Evolutionary conservation across 2,888 invertebrate species (phyloP), one percentile per base, ranked within the genome.

Genomic region (Dicyrtomina minuta): DNA sequence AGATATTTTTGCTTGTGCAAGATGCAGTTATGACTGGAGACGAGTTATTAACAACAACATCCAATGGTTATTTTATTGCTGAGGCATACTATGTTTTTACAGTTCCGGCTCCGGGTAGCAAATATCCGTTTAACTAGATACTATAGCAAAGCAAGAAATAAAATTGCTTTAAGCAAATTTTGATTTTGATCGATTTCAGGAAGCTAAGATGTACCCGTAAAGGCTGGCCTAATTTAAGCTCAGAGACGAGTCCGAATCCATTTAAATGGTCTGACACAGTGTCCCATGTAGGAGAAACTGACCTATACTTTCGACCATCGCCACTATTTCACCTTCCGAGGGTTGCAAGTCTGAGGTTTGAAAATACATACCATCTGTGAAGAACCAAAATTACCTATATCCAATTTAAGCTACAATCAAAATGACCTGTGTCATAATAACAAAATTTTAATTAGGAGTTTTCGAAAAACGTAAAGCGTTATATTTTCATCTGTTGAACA

Each of bases 21-120:
- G 27, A 33, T 66, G 59, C 26, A 49, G 67, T 24, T 60, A 43
- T 51, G 41, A 13, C 13, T 73, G 73, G 73, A 44, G 66, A 44
- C 33, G 51, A 53, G 65, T 67, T 39, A 70, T 70, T 26, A 71
- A 73, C 41, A 68, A 70, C 55, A 66, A 73, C 33, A 2, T 39
- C 10, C 67, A 71, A 58, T 73, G 73, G 73, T 73, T 62, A 12
- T 27, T 5, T 24, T 61, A 26, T 41, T 53, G 12, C 26, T 51
- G 3, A 26, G 20, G 13, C 43, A 53, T n/a, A 4, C 5, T 12
- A 15, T 66, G n/a, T 44, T 15, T 22, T 33, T 27, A 41, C 43
- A 41, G n/a, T n/a, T n/a, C n/a, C n/a, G n/a, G n/a, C n/a, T n/a
- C n/a, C n/a, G n/a, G n/a, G n/a, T n/a, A n/a, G n/a, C n/a, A n/a